Percentiles rank a stretch among this genome's conserved stretches.
Evolutionary conservation across 2,888 invertebrate genomes (phyloP).

Genomic region (Chrysolina oricalcia): DNA sequence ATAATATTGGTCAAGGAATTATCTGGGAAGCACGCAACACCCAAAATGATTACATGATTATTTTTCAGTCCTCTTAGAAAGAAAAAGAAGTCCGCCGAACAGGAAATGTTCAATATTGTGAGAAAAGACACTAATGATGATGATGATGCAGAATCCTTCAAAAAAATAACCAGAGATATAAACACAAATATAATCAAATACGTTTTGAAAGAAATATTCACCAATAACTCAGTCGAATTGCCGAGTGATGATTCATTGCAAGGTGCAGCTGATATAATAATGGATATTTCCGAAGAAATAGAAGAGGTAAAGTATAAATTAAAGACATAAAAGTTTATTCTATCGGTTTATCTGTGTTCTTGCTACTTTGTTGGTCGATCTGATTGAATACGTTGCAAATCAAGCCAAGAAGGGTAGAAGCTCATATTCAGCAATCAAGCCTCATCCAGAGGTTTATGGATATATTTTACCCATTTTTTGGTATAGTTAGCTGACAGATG

Average conservation of each 20-base stretch:
- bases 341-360: too few relatives aligned
- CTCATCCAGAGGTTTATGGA: too few relatives aligned
- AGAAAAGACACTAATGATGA: slow-evolving; percentile 57
- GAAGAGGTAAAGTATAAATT: slow-evolving; percentile 72
- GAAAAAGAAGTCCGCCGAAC: slow-evolving; percentile 54
- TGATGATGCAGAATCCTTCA: slow-evolving; percentile 38
- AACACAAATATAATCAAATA: slow-evolving; percentile 62
- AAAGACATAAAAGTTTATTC: too few relatives aligned
- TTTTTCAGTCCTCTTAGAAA: slow-evolving; percentile 51
- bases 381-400: too few relatives aligned
- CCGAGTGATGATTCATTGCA: slow-evolving; percentile 72
- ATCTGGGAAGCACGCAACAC: too few relatives aligned
- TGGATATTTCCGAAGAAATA: slow-evolving; percentile 74
- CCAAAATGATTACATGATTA: neutral
- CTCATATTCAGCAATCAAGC: too few relatives aligned
- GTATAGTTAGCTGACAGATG: too few relatives aligned
- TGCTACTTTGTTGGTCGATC: too few relatives aligned
- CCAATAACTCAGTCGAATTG: slow-evolving; percentile 58
- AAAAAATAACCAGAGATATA: slow-evolving; percentile 49
- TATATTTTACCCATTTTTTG: too few relatives aligned
- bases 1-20: too few relatives aligned
- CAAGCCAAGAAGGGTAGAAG: too few relatives aligned
- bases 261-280: slow-evolving; percentile 72
- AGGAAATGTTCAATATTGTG: slow-evolving; percentile 59
- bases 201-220: slow-evolving; percentile 62